Base-by-base conservation (phyloP, 2,888 invertebrate species). In the Coelopa pilipes region DNA sequence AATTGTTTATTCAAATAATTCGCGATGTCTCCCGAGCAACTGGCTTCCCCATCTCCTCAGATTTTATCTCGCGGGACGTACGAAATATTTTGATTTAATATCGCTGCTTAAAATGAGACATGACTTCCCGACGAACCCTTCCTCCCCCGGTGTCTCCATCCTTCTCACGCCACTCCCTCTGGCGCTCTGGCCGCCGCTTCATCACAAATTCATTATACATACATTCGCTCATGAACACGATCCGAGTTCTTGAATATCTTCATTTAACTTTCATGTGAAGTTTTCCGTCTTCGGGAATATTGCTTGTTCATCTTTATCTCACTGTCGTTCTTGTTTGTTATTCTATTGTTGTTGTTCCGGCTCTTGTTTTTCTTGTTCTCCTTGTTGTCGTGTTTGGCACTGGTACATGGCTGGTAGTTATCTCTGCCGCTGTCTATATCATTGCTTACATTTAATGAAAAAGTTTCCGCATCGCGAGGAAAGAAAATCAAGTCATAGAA, bases 151-250 rank as follows among this genome's bases (percentile, higher is more conserved):
- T n/a, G n/a, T n/a, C 34, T 34, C 4, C 34, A 4, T 34, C 34
- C 7, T 7, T 2, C 34, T 34, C 34, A 34, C 34, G 2, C 34
- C 34, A 4, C 7, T 34, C 34, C 34, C 34, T 34, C 7, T 34
- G 2, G 34, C 34, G 34, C 7, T 34, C 7, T 7, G 4, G 4
- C 2, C 53, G 3, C 53, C 13, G 10, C 13, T 53, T 53, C 53
- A 53, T 53, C 53, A 53, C 10, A 53, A 53, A 15, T 53, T 53
- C 53, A 53, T 53, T 53, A 53, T 53, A 53, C 49, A 49, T 49
- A 11, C 53, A 53, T 53, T 13, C 53, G n/a, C 10, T 53, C 53
- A 53, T 53, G 10, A 53, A 53, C 53, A 53, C n/a, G n/a, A 13
- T 13, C 53, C 15, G n/a, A 53, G 10, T 9, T 53, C 53, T 53